A percentile compares a stretch with the other conserved stretches of the same genome.
phyloP scores from a whole-genome alignment of 2,113 vertebrate genomes.

The Uria aalge region DNA sequence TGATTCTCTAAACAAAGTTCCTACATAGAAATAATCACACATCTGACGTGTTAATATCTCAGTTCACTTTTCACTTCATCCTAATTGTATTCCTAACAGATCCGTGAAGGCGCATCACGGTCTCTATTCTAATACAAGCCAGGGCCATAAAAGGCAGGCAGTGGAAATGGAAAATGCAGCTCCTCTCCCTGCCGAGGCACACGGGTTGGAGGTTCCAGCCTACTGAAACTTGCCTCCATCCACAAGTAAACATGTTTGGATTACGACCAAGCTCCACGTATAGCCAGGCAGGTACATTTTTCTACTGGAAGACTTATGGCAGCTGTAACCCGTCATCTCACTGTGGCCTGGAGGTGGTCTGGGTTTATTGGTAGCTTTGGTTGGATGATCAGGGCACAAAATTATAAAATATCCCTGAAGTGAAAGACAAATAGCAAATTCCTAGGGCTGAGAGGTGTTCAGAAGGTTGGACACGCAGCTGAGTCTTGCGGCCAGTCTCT shows the following conservation, averaged over 20 bases:
- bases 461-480: not conserved
- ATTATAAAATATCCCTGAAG: not conserved
- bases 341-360: not conserved
- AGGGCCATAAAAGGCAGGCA: not conserved
- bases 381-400: not conserved
- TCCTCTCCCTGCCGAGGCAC: not conserved
- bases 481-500: not conserved
- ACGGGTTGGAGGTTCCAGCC: not conserved
- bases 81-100: not conserved
- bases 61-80: not conserved
- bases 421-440: not conserved
- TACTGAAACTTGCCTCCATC: not conserved
- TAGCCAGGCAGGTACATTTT: not conserved
- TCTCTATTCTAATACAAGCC: not conserved
- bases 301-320: not conserved
- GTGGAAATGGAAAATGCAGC: not conserved
- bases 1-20: not conserved
- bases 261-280: not conserved
- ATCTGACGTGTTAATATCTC: not conserved
- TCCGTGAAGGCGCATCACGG: not conserved
- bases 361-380: conserved; percentile 1
- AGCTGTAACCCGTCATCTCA: not conserved
- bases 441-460: not conserved
- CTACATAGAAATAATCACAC: not conserved
- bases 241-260: not conserved